Evolutionary conservation across 2,888 invertebrate genomes (phyloP), one percentile per base, ranked within the genome.

Genomic region (Hypena proboscidalis): DNA sequence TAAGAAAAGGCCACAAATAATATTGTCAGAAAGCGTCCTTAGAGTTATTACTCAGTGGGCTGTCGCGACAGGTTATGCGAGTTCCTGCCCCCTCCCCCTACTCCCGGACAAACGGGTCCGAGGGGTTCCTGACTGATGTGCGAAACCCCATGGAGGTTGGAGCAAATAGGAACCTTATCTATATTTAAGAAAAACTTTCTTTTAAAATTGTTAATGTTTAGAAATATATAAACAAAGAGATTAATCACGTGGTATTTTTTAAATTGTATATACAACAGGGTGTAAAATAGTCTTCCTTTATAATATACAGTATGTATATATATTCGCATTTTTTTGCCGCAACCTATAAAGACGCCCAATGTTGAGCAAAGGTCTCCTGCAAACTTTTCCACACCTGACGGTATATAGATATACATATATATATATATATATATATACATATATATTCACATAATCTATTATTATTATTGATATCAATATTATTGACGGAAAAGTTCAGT

Each of bases 1-100:
- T 19, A 26, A 48, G 29, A 30, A 43, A 30, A 29, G 19, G 27
- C 30, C 39, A 50, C 40, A 54, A 63, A 58, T 48, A 42, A 49
- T 51, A 56, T 54, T 53, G 65, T 63, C 58, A 58, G 48, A 50
- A 58, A 45, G 51, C 55, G 62, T 61, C 60, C 51, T 44, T 43
- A 41, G 42, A 55, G 64, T 61, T 66, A 75, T 79, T 71, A 78
- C 70, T 74, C 75, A 75, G 48, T 45, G 58, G 56, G 67, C 66
- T 63, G 77, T 69, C 71, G 65, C 62, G 70, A 70, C 80, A 70
- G 79, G 83, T 81, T 80, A 71, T 63, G 67, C 77, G 50, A 70
- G 84, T 82, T 78, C 70, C 66, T 77, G 77, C 74, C 74, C 73
- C 73, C 81, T 78, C 70, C 66, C 76, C 77, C 74, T 74, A 72